A percentile compares a stretch with the other conserved stretches of the same genome.
Evolutionary conservation across 1,140 invertebrate species (phyloP).

Genomic region (Drosophila kepulauana): DNA sequence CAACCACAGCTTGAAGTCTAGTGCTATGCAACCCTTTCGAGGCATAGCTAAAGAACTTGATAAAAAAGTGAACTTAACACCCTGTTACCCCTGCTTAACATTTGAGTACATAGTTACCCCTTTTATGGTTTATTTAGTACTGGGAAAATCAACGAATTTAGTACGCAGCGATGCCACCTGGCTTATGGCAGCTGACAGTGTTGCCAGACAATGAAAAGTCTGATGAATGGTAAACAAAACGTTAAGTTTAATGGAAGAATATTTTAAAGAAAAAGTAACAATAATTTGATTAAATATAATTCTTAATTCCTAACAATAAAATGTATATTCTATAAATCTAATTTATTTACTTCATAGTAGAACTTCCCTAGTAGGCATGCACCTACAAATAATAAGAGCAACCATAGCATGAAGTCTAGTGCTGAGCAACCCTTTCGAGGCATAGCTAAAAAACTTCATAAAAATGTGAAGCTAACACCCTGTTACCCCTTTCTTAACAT

Average conservation of each 20-base stretch:
- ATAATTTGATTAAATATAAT: too few species aligned
- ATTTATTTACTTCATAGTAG: too few species aligned
- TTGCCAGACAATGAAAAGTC: conserved; percentile 30
- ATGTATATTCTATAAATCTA: too few species aligned
- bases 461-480: conserved; percentile 23
- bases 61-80: conserved; percentile 33
- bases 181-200: conserved; percentile 3
- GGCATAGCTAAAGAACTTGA: neutral
- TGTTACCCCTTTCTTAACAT: conserved; percentile 19
- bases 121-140: conserved; percentile 14
- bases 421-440: too few species aligned
- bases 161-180: conserved; percentile 36
- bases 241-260: neutral
- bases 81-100: conserved; percentile 21
- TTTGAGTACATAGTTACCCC: neutral
- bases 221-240: neutral
- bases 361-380: too few species aligned
- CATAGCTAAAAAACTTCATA: conserved; percentile 2
- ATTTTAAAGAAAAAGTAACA: too few species aligned
- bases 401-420: too few species aligned
- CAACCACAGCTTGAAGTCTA: neutral
- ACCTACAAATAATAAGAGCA: too few species aligned
- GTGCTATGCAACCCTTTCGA: conserved; percentile 60
- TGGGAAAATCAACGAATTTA: conserved; percentile 20
- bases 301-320: too few species aligned